A percentile compares a stretch with the other conserved stretches of the same genome.
These are phyloP conservation scores for Coreius guichenoti DNA, from an alignment of 2,797 vertebrate genomes.

Conservation along the genomic window DNA sequence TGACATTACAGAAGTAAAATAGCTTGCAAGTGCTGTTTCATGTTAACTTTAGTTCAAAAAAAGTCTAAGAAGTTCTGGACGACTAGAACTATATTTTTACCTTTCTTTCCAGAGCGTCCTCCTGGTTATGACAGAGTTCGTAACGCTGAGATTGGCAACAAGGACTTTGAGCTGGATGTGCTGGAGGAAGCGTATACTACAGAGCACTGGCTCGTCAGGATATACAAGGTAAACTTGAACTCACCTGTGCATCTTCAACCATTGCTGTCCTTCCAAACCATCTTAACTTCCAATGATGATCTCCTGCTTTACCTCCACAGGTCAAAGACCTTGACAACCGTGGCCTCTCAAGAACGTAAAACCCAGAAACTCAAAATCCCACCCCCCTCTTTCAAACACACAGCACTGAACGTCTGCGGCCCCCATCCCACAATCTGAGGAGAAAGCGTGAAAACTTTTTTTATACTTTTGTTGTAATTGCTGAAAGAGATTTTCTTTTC, in stretches of 20 bases:
- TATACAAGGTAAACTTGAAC: conserved; percentile 90
- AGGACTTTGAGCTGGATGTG: conserved; percentile 98
- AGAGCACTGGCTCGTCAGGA: conserved; percentile 98
- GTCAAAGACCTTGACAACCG: conserved; percentile 98
- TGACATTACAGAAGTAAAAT: background rate
- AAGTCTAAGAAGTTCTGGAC: background rate
- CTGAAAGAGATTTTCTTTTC: conserved; percentile 74
- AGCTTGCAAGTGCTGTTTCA: background rate
- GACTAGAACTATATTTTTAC: background rate
- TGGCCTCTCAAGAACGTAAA: conserved; percentile 94
- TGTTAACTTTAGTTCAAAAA: background rate
- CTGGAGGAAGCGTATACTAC: conserved; percentile 98
- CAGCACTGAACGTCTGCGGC: conserved; percentile 85
- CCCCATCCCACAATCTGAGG: conserved; percentile 79
- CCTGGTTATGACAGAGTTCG: conserved; percentile 97
- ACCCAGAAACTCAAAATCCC: conserved; percentile 34
- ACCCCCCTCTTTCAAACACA: conserved; percentile 66
- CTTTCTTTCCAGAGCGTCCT: conserved; percentile 86
- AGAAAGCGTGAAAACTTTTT: conserved; percentile 73
- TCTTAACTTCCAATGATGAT: conserved; percentile 13
- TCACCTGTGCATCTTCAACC: background rate
- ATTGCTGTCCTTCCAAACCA: too few species aligned
- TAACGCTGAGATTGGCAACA: conserved; percentile 98
- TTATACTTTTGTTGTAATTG: conserved; percentile 84
- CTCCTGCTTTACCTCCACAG: conserved; percentile 67